phyloP scores from a whole-genome alignment of 2,797 vertebrate genomes.

The Pseudomugil tenellus region DNA sequence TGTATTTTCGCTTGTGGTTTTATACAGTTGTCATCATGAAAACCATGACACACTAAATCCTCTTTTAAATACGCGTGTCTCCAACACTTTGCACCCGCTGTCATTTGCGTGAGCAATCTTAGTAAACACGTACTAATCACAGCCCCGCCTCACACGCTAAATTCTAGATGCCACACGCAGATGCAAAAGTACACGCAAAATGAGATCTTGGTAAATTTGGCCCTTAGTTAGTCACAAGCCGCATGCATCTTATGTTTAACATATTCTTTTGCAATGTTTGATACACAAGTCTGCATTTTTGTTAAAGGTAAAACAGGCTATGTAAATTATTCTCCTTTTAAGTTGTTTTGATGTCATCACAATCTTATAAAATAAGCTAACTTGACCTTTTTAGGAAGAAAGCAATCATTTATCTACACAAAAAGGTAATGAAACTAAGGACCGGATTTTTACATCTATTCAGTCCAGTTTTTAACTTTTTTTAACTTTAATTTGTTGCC shows the following conservation, averaged over 20 bases:
- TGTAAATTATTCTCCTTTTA: slow-evolving; percentile 13
- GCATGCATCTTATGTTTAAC: slow-evolving; percentile 45
- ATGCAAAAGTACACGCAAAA: too few relatives aligned
- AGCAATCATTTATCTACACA: not conserved
- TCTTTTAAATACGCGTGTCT: too few relatives aligned
- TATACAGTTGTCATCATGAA: too few relatives aligned
- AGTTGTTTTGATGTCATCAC: not conserved
- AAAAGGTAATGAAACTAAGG: not conserved
- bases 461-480: not conserved
- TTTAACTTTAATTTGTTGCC: slow-evolving; percentile 1
- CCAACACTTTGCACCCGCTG: too few relatives aligned
- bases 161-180: too few relatives aligned
- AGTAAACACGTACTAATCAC: too few relatives aligned
- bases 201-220: too few relatives aligned
- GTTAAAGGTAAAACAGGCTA: slow-evolving; percentile 9
- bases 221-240: slow-evolving; percentile 30
- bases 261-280: slow-evolving; percentile 29
- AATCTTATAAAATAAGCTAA: slow-evolving; percentile 18
- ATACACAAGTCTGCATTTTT: slow-evolving; percentile 15
- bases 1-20: too few relatives aligned
- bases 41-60: too few relatives aligned
- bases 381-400: slow-evolving; percentile 17
- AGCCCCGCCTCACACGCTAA: too few relatives aligned
- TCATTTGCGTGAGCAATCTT: too few relatives aligned
- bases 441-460: slow-evolving; percentile 9